Percentiles rank a stretch among this genome's conserved stretches.
Conservation (phyloP, 2,113 vertebrate genomes). For the Sigmodon hispidus region DNA sequence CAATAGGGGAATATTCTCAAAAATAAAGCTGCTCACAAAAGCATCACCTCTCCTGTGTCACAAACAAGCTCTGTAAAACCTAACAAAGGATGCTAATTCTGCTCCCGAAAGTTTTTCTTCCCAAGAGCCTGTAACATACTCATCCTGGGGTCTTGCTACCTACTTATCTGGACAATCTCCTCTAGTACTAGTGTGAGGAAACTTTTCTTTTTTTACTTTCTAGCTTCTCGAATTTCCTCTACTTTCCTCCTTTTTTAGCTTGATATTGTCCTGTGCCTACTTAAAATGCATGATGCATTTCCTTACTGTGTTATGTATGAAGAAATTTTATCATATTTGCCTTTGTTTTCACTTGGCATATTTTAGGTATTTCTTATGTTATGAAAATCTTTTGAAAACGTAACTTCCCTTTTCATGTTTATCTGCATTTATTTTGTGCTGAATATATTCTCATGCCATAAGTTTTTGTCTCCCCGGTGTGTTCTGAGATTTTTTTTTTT, state of each 20-base stretch:
- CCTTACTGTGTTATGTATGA: background rate
- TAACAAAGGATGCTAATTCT: background rate
- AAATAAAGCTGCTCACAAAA: background rate
- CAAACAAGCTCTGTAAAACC: background rate
- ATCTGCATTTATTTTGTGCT: background rate
- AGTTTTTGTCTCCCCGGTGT: background rate
- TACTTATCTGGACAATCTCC: background rate
- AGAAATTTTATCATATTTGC: background rate
- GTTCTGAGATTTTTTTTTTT: background rate
- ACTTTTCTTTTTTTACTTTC: background rate
- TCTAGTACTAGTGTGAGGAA: background rate
- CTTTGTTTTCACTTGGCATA: background rate
- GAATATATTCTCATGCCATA: background rate
- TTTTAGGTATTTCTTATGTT: background rate
- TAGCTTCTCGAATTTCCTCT: background rate
- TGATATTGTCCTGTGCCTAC: background rate
- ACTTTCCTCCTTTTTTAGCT: conserved; percentile 34
- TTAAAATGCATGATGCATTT: background rate
- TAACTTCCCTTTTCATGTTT: background rate
- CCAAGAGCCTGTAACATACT: background rate
- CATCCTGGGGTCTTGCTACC: background rate
- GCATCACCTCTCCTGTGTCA: background rate
- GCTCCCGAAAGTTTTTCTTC: background rate
- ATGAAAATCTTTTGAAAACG: conserved; percentile 25
- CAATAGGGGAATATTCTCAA: background rate